Percentiles rank a stretch among this genome's conserved stretches.
phyloP scores from a whole-genome alignment of 2,888 invertebrate species.

The Pinctada fucata region DNA sequence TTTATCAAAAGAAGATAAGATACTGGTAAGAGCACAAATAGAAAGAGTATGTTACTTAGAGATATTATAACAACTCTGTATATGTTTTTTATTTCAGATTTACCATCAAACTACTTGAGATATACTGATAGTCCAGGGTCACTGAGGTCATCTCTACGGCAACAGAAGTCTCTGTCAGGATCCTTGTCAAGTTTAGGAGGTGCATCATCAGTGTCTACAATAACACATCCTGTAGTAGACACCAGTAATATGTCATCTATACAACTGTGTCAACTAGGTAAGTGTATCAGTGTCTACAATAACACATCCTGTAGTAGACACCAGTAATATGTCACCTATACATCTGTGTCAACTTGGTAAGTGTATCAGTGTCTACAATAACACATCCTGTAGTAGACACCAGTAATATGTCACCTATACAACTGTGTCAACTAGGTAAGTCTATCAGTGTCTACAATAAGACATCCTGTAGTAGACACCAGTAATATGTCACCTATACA shows the following conservation, averaged over 20 bases:
- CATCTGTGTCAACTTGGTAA: constrained; percentile 93
- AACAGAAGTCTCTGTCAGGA: constrained; percentile 61
- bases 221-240: constrained; percentile 69
- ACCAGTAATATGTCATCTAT: constrained; percentile 87
- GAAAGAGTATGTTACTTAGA: too few species aligned
- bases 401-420: constrained; percentile 87
- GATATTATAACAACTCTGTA: background rate
- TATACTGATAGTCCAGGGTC: constrained; percentile 44
- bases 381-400: constrained; percentile 76
- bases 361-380: constrained; percentile 74
- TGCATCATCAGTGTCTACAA: constrained; percentile 67
- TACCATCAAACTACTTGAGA: constrained; percentile 10
- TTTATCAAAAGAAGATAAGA: too few species aligned
- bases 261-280: constrained; percentile 92
- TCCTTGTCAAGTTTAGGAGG: constrained; percentile 65
- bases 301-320: constrained; percentile 73
- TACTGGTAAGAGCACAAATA: too few species aligned
- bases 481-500: constrained; percentile 89
- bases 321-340: constrained; percentile 87
- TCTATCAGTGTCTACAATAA: constrained; percentile 68
- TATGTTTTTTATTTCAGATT: background rate
- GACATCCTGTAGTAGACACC: constrained; percentile 76
- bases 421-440: constrained; percentile 93
- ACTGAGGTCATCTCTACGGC: constrained; percentile 48
- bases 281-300: constrained; percentile 77